Base-by-base conservation (phyloP, 2,113 vertebrate genomes). In the Apus apus region DNA sequence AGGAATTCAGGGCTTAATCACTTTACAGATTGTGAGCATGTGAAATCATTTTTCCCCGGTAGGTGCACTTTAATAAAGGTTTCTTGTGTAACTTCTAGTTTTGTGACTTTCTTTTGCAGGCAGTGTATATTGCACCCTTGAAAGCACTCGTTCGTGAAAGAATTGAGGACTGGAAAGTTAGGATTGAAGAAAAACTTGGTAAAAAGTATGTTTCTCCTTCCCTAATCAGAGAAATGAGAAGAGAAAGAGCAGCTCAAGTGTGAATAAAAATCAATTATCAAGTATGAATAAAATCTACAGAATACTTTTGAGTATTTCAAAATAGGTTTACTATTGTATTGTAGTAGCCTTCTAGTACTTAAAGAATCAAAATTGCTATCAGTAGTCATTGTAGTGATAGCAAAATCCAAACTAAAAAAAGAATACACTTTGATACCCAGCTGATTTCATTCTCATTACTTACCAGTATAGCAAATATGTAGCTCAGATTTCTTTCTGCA, bases 141-240 rank as follows among this genome's bases (percentile, higher is more conserved):
- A 99, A 99, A 96, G 99, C 99, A 29, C 97, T 99, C 5, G 99
- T 99, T 70, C 98, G 99, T 87, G 99, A 99, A 93, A 98, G 99
- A 97, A 99, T 99, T 77, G 99, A 99, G 92, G 99, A 99, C 94
- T 99, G 99, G 99, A 99, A 99, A 98, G 38, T 99, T 93, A 98
- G 99, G 91, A 99, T 99, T 85, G 99, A 99, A 97, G 98, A 99
- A 97, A 99, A 99, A 87, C 98, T 99, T 92, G 99, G 99, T 67
- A 99, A 98, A 97, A 99, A 98, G 99, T 99, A 98, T 98, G 99
- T 98, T 96, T 93, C 60, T 92, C 20, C 40, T 96, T 93, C 60
- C 70, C 89, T 85, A 82, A 50, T 96, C 58, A 96, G 53, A 92
- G 82, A 79, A 91, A 92, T 92, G 13, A 79, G 72, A 86, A 62